Evolutionary conservation across 2,888 invertebrate genomes (phyloP).

Genomic region (Tetramorium bicarinatum): DNA sequence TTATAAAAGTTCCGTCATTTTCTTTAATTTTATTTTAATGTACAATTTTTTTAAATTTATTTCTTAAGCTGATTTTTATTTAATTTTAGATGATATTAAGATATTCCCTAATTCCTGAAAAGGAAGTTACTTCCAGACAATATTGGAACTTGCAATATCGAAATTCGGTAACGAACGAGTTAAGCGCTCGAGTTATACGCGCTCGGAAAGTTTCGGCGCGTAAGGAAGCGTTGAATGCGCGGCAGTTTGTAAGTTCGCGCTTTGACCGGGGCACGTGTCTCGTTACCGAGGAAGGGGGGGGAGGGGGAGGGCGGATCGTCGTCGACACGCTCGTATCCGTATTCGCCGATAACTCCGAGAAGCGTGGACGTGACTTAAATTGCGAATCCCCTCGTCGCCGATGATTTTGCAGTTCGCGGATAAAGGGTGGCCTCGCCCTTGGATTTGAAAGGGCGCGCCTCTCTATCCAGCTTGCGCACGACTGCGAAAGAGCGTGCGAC

Average conservation of each 20-base stretch:
- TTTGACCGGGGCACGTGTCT: slow-evolving; percentile 34
- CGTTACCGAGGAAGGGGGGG: slow-evolving; percentile 18
- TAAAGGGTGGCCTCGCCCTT: slow-evolving; percentile 40
- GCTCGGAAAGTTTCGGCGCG: slow-evolving; percentile 34
- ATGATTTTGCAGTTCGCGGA: slow-evolving; percentile 36
- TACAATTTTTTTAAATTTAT: background rate
- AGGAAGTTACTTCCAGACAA: background rate
- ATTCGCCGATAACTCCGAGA: slow-evolving; percentile 45
- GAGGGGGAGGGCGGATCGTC: background rate
- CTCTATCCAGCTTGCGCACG: slow-evolving; percentile 22
- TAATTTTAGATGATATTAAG: background rate
- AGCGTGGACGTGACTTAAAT: slow-evolving; percentile 53
- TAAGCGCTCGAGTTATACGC: slow-evolving; percentile 20
- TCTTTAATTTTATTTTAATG: background rate
- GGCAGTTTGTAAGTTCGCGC: slow-evolving; percentile 37
- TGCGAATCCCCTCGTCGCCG: slow-evolving; percentile 41
- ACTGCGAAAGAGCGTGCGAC: slow-evolving; percentile 71
- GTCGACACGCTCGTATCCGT: slow-evolving; percentile 18
- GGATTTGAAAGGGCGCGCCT: slow-evolving; percentile 8
- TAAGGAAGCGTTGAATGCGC: slow-evolving; percentile 46
- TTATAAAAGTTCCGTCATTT: background rate
- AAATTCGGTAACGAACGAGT: slow-evolving; percentile 18
- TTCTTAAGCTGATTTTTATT: background rate
- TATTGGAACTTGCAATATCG: background rate
- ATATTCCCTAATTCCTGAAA: background rate